Evolutionary conservation across 2,797 vertebrate species (phyloP), one percentile per base, ranked within the genome.

Genomic region (Bufotes viridis): DNA sequence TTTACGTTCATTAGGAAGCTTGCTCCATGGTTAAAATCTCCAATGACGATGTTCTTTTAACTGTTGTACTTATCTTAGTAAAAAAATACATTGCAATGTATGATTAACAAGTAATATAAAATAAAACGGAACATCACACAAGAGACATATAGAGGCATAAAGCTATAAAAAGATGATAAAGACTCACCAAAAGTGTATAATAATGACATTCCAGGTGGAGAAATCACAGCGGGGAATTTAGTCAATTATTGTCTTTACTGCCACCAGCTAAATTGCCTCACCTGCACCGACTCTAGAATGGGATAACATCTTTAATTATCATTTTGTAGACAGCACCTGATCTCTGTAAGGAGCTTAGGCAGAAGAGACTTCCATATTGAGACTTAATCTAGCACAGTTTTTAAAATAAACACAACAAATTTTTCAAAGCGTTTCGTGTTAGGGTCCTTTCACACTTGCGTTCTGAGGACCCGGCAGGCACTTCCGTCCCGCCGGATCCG

Each of bases 261-360:
- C 24, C 26, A n/a, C 67, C 20, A 67, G 49, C 58, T 57, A 81
- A 79, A 79, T 51, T 67, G 61, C 24, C 13, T 57, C 24, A 42
- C 26, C 49, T 60, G 53, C 49, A 22, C n/a, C 18, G 84, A 26
- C 75, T 65, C 7, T 49, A 22, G 51, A 18, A 78, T 10, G 13
- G 24, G 63, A 72, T 87, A 81, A 63, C 15, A 75, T 87, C 63
- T 87, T 74, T 75, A 74, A 87, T 87, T 81, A 81, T n/a, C 65
- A 18, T 51, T 74, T 74, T 15, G 26, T 74, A 61, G 67, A 18
- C 70, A 53, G 78, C 85, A 87, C 78, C 85, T 81, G 85, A 53
- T 87, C 67, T 74, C 75, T 17, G 9, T 57, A 79, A 86, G 60
- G 51, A 79, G 76, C 75, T 78, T 34, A 51, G n/a, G 10, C 2